These are phyloP conservation scores for Epistrophe grossulariae DNA, from an alignment of 2,888 invertebrate species.

Conservation along the genomic window DNA sequence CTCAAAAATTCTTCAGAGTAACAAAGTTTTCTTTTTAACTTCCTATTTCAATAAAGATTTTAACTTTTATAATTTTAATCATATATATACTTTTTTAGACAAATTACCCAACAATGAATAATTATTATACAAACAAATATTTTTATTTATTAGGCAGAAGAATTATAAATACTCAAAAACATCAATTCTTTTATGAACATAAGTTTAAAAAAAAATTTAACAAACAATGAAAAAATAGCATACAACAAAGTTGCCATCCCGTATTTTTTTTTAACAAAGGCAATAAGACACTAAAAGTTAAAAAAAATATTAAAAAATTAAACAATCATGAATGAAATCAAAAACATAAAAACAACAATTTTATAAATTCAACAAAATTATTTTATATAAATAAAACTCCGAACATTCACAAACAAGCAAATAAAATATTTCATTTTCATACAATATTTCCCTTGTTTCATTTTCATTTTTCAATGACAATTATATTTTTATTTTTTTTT, in stretches of 20 bases:
- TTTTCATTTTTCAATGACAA: conserved; percentile 11
- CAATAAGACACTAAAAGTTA: conserved; percentile 21
- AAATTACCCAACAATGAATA: neutral
- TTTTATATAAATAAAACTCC: conserved; percentile 23
- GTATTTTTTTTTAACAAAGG: neutral
- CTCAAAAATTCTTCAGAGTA: too few relatives aligned
- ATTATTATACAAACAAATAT: neutral
- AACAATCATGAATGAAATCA: conserved; percentile 11
- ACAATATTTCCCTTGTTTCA: conserved; percentile 5
- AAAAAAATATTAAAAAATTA: conserved; percentile 1
- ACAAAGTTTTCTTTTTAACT: too few relatives aligned
- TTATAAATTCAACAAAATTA: neutral
- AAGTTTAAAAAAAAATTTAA: neutral
- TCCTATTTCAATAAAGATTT: too few relatives aligned
- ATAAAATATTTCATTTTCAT: conserved; percentile 47
- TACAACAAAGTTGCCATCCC: neutral
- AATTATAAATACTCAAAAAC: conserved; percentile 13
- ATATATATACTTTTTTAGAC: neutral
- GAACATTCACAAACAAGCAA: conserved; percentile 71
- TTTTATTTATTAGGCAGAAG: neutral
- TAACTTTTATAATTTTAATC: neutral
- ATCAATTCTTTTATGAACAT: neutral
- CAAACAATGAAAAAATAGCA: conserved; percentile 1
- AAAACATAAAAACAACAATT: conserved; percentile 14
- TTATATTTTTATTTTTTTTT: neutral